A percentile compares a stretch with the other conserved stretches of the same genome.
These are phyloP conservation scores for Puntigrus tetrazona DNA, from an alignment of 2,113 vertebrate species.

Conservation along the genomic window DNA sequence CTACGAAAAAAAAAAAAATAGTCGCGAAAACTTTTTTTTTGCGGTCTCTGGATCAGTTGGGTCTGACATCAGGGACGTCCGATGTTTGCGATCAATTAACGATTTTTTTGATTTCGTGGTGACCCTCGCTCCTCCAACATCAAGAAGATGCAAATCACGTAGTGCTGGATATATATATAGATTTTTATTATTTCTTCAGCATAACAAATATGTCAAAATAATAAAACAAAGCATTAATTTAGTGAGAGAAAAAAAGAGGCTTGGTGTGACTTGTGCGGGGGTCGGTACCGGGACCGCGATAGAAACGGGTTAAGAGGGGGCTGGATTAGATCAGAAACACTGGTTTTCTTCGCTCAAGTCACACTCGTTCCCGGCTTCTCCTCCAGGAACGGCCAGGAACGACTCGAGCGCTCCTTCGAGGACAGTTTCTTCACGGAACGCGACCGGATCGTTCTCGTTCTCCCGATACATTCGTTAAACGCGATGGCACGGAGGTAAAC, in stretches of 20 bases:
- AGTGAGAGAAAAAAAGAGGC: constrained; percentile 55
- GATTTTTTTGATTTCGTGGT: too few relatives aligned
- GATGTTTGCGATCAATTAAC: too few relatives aligned
- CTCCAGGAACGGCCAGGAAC: not conserved
- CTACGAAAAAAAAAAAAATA: too few relatives aligned
- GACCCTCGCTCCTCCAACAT: not conserved
- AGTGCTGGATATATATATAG: constrained; percentile 58
- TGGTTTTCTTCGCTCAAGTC: not conserved
- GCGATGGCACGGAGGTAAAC: constrained; percentile 32
- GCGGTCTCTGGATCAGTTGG: too few relatives aligned
- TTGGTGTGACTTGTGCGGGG: constrained; percentile 52
- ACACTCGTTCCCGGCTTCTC: not conserved
- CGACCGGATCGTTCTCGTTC: not conserved
- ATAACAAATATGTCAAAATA: constrained; percentile 67
- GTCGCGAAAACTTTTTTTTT: too few relatives aligned
- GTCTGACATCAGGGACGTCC: too few relatives aligned
- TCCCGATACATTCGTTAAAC: constrained; percentile 28
- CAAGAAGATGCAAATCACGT: not conserved
- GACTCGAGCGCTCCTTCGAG: not conserved
- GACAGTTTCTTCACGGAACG: not conserved
- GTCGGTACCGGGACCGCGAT: constrained; percentile 58
- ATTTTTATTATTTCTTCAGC: constrained; percentile 72
- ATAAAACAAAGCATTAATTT: constrained; percentile 61
- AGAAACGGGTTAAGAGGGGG: constrained; percentile 20
- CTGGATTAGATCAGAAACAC: constrained; percentile 60